A percentile compares a stretch with the other conserved stretches of the same genome.
Evolutionary conservation across 2,888 invertebrate genomes (phyloP).

Genomic region (Cerceris rybyensis): DNA sequence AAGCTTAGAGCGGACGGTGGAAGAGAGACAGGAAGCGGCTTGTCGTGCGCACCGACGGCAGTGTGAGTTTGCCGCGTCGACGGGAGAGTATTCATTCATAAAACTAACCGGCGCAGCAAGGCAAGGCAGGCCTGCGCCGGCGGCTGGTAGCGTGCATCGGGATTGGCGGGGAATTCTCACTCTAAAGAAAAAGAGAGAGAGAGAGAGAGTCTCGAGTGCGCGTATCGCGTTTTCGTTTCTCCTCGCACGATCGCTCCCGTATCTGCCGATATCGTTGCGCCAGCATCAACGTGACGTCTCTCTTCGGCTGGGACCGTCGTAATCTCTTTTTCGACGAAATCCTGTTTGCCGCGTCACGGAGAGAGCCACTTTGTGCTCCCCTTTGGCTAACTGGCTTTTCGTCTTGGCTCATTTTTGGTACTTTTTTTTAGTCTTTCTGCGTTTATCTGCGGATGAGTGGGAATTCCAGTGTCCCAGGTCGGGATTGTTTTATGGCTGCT

Average conservation of each 20-base stretch:
- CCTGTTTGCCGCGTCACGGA: too few relatives aligned
- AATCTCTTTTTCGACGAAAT: background rate
- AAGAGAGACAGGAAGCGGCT: constrained; percentile 31
- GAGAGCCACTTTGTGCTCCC: too few relatives aligned
- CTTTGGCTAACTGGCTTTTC: too few relatives aligned
- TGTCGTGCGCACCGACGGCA: constrained; percentile 54
- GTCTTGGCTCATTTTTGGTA: too few relatives aligned
- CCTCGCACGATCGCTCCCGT: constrained; percentile 11
- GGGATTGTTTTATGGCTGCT: too few relatives aligned
- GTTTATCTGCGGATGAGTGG: too few relatives aligned
- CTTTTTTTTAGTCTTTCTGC: too few relatives aligned
- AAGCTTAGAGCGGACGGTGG: constrained; percentile 10
- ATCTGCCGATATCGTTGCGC: constrained; percentile 19
- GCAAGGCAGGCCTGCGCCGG: constrained; percentile 54
- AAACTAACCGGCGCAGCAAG: constrained; percentile 74
- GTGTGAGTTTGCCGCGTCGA: constrained; percentile 61
- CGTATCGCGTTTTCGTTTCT: constrained; percentile 15
- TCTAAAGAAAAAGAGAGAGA: constrained; percentile 29
- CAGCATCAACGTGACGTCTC: constrained; percentile 15
- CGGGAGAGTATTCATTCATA: constrained; percentile 83
- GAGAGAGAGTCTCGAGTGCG: constrained; percentile 53
- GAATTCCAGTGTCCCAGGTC: too few relatives aligned
- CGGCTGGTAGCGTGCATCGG: constrained; percentile 46
- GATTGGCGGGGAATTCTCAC: constrained; percentile 37
- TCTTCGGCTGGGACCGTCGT: background rate